Conservation (phyloP, 2,113 vertebrate genomes). For the Naja naja region DNA sequence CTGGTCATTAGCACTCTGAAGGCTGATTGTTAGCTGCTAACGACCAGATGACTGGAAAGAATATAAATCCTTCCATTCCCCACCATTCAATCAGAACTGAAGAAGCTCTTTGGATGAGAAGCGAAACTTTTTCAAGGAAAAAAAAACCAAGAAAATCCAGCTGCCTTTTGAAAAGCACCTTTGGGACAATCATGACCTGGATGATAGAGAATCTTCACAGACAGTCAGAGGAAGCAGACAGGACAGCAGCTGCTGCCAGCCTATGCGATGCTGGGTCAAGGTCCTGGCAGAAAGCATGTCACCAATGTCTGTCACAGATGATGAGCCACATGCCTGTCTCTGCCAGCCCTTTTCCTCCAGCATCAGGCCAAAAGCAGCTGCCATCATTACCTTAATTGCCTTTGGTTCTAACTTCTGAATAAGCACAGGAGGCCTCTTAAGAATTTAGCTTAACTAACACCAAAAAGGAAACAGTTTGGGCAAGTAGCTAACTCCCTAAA, state of each 20-base stretch:
- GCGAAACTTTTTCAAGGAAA: not conserved
- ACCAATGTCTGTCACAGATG: not conserved
- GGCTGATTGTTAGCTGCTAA: not conserved
- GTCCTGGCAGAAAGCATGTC: not conserved
- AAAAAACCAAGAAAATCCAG: not conserved
- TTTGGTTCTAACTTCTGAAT: not conserved
- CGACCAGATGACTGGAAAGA: not conserved
- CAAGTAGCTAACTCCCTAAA: not conserved
- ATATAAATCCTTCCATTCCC: not conserved
- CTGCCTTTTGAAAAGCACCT: not conserved
- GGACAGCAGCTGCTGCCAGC: not conserved
- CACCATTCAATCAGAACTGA: not conserved
- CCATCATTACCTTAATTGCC: not conserved
- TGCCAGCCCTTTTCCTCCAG: not conserved
- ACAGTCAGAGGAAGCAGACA: not conserved
- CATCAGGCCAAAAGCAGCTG: not conserved
- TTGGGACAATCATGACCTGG: not conserved
- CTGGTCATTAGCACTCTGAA: not conserved
- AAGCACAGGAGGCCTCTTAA: not conserved
- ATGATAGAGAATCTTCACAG: not conserved
- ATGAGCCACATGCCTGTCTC: not conserved
- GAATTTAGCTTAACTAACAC: not conserved
- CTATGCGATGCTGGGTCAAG: not conserved
- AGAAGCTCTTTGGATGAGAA: not conserved
- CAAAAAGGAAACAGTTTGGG: not conserved